Evolutionary conservation across 2,113 vertebrate species (phyloP).

Genomic region (Poecilia latipinna): DNA sequence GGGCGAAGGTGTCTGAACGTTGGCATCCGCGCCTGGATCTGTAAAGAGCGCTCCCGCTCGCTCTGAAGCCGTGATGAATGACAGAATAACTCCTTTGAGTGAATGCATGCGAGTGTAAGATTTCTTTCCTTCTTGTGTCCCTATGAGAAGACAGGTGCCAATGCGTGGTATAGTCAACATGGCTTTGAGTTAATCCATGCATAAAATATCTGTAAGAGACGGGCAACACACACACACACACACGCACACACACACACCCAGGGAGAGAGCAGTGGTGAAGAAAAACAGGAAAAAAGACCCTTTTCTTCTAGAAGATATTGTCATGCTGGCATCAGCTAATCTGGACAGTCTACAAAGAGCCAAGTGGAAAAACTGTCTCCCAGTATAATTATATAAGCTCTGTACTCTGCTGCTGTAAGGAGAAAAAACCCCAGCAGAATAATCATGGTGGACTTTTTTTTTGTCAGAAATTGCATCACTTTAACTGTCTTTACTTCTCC

Average conservation of each 20-base stretch:
- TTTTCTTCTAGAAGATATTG: constrained; percentile 37
- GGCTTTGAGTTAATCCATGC: constrained; percentile 61
- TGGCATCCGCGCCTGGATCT: constrained; percentile 35
- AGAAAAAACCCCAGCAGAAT: constrained; percentile 28
- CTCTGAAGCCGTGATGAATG: constrained; percentile 52
- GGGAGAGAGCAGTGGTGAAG: constrained; percentile 11
- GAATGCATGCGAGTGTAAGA: constrained; percentile 15
- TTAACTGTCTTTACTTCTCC: constrained; percentile 24
- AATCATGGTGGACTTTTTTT: constrained; percentile 44
- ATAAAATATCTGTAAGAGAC: constrained; percentile 57
- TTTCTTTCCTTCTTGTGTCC: constrained; percentile 24
- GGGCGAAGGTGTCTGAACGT: constrained; percentile 43
- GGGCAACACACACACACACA: constrained; percentile 1
- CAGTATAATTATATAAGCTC: constrained; percentile 53
- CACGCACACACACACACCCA: constrained; percentile 6
- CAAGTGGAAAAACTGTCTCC: constrained; percentile 46
- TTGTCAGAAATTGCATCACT: constrained; percentile 35
- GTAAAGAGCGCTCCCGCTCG: constrained; percentile 37
- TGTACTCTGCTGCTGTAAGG: constrained; percentile 53
- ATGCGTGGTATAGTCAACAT: constrained; percentile 47
- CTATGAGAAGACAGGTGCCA: constrained; percentile 45
- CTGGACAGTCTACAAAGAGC: constrained; percentile 47
- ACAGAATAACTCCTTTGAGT: constrained; percentile 32
- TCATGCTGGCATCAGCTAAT: constrained; percentile 41
- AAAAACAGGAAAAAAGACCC: constrained; percentile 23